Percentiles rank a stretch among this genome's conserved stretches.
Conservation (phyloP, 2,888 invertebrate species). For the Achlya flavicornis region DNA sequence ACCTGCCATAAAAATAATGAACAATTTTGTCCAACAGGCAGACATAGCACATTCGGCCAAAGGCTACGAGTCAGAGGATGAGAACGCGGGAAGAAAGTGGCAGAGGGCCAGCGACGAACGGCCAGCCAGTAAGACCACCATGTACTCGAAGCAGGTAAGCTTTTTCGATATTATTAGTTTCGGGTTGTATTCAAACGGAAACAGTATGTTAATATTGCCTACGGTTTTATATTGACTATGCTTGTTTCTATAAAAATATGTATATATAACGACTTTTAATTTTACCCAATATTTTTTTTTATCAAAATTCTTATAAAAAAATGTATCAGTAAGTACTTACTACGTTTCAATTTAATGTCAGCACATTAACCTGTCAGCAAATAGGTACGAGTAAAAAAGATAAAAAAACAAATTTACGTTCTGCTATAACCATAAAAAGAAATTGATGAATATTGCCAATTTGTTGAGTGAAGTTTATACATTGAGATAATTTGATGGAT, state of each 20-base stretch:
- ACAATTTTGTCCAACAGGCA: slow-evolving; percentile 72
- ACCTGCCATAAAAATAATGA: not conserved
- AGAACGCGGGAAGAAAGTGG: slow-evolving; percentile 88
- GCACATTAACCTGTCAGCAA: too few species aligned
- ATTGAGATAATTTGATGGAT: not conserved
- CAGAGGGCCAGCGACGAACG: slow-evolving; percentile 83
- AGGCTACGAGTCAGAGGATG: slow-evolving; percentile 92
- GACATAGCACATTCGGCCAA: slow-evolving; percentile 88
- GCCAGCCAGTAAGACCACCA: slow-evolving; percentile 81
- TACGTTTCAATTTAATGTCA: too few species aligned
- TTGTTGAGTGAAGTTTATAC: not conserved
- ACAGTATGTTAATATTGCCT: too few species aligned
- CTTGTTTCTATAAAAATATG: too few species aligned
- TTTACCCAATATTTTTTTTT: too few species aligned
- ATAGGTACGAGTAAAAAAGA: not conserved
- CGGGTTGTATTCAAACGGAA: too few species aligned
- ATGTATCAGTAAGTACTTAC: too few species aligned
- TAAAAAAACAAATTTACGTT: not conserved
- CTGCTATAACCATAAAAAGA: slow-evolving; percentile 9
- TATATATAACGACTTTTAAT: too few species aligned
- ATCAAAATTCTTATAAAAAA: too few species aligned
- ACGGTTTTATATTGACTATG: too few species aligned
- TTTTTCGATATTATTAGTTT: not conserved
- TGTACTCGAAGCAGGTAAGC: slow-evolving; percentile 90
- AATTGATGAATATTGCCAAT: slow-evolving; percentile 17